A percentile compares a stretch with the other conserved stretches of the same genome.
phyloP scores from a whole-genome alignment of 30 jellyfish, hydroid and myxozoan species.

The Phacellophora camtschatica region DNA sequence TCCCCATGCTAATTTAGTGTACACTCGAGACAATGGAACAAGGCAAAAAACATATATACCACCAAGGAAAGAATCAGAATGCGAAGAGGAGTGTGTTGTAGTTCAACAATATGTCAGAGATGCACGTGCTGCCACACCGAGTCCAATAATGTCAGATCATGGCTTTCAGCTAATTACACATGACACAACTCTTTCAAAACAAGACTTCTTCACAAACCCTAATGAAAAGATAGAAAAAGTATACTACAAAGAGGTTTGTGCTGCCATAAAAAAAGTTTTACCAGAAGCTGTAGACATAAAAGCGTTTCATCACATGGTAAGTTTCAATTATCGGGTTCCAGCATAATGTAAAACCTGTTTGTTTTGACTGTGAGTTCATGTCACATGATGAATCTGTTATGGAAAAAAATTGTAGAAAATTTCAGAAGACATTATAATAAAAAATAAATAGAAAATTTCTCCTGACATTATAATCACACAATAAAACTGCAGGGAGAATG shows the following conservation, averaged over 20 bases:
- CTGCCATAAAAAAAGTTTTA: constrained; percentile 17
- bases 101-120: constrained; percentile 25
- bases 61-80: neutral
- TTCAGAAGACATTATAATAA: no score
- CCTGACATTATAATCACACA: no score
- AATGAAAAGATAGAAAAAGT: constrained; percentile 4
- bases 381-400: no score
- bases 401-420: no score
- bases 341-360: no score
- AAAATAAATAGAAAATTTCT: no score
- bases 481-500: no score
- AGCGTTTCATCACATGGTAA: constrained; percentile 38
- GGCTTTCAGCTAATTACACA: constrained; percentile 52
- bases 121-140: constrained; percentile 17
- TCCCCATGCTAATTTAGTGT: constrained; percentile 24
- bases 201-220: constrained; percentile 41
- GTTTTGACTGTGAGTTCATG: no score
- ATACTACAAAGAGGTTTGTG: constrained; percentile 30
- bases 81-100: constrained; percentile 14
- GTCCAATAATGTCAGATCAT: constrained; percentile 12
- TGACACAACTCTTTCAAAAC: constrained; percentile 6
- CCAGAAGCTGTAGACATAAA: constrained; percentile 34
- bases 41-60: constrained; percentile 21
- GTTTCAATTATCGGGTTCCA: no score
- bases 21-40: constrained; percentile 46